phyloP scores from a whole-genome alignment of 2,113 vertebrate genomes.

The Pterocles burchelli region DNA sequence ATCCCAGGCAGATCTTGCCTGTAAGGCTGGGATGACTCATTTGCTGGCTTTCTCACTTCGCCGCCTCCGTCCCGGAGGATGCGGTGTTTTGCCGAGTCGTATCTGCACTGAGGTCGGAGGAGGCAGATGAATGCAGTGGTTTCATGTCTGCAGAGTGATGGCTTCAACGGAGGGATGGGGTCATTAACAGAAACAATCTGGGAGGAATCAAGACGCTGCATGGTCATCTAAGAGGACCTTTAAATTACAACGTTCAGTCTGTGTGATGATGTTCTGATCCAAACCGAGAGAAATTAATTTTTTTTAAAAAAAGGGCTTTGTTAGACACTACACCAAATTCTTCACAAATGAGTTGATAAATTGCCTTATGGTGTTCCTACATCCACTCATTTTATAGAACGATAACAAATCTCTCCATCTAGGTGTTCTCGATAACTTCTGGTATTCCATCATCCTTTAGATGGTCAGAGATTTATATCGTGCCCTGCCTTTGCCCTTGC shows the following conservation, averaged over 20 bases:
- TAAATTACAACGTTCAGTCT: not conserved
- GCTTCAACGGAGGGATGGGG: not conserved
- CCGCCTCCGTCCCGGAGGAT: constrained; percentile 57
- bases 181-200: not conserved
- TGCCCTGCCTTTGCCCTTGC: not conserved
- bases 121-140: constrained; percentile 58
- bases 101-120: constrained; percentile 22
- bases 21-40: constrained; percentile 52
- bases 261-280: accelerated
- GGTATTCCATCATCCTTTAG: not conserved
- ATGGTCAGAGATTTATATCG: not conserved
- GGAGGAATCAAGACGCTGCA: accelerated
- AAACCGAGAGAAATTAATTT: not conserved
- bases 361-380: not conserved
- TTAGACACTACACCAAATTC: not conserved
- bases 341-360: not conserved
- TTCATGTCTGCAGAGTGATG: not conserved
- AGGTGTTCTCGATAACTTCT: not conserved
- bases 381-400: not conserved
- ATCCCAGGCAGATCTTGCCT: not conserved
- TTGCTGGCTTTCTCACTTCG: constrained; percentile 34
- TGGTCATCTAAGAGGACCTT: not conserved
- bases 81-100: constrained; percentile 3
- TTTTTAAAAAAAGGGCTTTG: not conserved
- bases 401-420: not conserved